Base-by-base conservation (phyloP, 23 tunicate genomes). In the Ciona savignyi region DNA sequence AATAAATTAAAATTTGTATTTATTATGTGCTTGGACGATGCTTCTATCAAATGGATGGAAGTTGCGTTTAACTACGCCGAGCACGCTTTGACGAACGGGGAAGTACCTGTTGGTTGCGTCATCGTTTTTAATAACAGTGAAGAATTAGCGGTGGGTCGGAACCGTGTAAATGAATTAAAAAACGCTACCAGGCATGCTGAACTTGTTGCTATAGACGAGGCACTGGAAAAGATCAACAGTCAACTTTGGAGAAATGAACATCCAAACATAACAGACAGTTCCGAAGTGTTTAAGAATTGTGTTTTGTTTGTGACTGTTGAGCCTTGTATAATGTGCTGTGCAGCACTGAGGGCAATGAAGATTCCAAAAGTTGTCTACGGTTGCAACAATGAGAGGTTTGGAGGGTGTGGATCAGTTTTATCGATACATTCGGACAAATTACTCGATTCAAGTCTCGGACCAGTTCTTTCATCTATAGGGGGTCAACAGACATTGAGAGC, bases 141-240 rank as follows among this genome's bases (percentile, higher is more conserved):
- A 68, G 60, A 83, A 3, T 64, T 91, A 2, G 86, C 90, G 1
- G 67, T 70, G 34, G 97, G 97, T 0, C 33, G 78, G 20, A 91
- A 91, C 56, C 49, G 78, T 75, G 97, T 91, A 19, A 91, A 91
- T 67, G 68, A 77, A 72, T 77, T 80, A 25, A 91, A 91, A 74
- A 91, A 91, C 73, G 91, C 97, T 11, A 80, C 97, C 20, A 71
- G 97, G 34, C 97, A 91, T 74, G 97, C 97, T n/a, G 97, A 91
- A 66, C 51, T 81, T 27, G 91, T 91, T 33, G 97, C 97, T 29
- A 80, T 91, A n/a, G 97, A 91, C 63, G 33, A 91, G 30, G 89
- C 90, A 4, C 81, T 84, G n/a, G 32, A 48, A 51, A 65, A 11
- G 30, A 67, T 34, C 9, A 67, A 29, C 6, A 32, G 72, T 1